Evolutionary conservation across 2,797 vertebrate genomes (phyloP), one percentile per base, ranked within the genome.

Genomic region (Tinamus major): DNA sequence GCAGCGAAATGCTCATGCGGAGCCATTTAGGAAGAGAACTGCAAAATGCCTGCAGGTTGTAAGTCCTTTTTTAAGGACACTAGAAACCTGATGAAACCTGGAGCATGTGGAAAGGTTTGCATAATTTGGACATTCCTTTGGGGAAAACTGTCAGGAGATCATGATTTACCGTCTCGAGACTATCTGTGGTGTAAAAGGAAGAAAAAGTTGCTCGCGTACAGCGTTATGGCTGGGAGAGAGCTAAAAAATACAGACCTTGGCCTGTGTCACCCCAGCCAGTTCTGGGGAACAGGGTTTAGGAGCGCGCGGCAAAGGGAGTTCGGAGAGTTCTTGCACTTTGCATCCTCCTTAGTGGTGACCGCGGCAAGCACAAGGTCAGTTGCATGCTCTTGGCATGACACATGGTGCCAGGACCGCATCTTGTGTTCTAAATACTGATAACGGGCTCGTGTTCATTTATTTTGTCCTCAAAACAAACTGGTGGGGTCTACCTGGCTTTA

Each of bases 221-320:
- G 24, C 7, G 2, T 18, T 59, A 33, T 20, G 10, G 46, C 35
- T 21, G 8, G 24, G 26, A 46, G 26, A 46, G 14, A 48, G 5
- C 6, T 6, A 21, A 17, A 5, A 2, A 29, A 2, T 9, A n/a
- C 56, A 46, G n/a, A 26, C 42, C 62, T 3, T 1, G 31, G 62
- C 44, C 51, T n/a, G 68, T 29, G 27, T 21, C 6, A 58, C 37
- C 24, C 13, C 23, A 23, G 6, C 10, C 7, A 4, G 5, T 12
- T 59, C 19, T 3, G 0, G 2, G 77, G 37, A 59, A 31, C 27
- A 21, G 5, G 23, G 9, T 23, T 78, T 37, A 6, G 0, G 1
- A 10, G n/a, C 39, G 17, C 26, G n/a, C 74, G 39, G 17, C 39
- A 18, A 49, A 59, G 42, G 69, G 62, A 74, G 48, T 46, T 48